phyloP scores from a whole-genome alignment of 92 coral and sea anemone species.

The Chrysogorgia sp. region DNA sequence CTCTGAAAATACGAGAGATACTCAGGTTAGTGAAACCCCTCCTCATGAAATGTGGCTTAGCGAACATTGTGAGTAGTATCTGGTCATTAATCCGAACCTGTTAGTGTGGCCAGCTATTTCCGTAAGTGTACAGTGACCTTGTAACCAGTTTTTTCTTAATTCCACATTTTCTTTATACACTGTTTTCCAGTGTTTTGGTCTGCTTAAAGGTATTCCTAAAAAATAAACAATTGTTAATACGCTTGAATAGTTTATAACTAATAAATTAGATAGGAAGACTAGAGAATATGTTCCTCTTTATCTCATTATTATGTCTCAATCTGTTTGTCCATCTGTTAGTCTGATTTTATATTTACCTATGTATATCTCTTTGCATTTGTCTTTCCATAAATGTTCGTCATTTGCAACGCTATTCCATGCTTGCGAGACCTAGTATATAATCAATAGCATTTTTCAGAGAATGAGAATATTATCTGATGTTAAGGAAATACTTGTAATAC shows the following conservation, averaged over 20 bases:
- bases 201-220: constrained; percentile 79
- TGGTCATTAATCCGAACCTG: constrained; percentile 47
- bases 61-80: background rate
- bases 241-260: background rate
- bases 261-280: no score
- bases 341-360: constrained; percentile 65
- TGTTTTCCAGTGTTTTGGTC: constrained; percentile 83
- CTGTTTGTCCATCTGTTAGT: no score
- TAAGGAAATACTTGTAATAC: no score
- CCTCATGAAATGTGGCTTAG: no score
- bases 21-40: no score
- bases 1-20: constrained; percentile 60
- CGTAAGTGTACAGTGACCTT: constrained; percentile 78
- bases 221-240: background rate
- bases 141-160: constrained; percentile 89
- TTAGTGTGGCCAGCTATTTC: constrained; percentile 87
- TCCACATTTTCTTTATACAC: constrained; percentile 79
- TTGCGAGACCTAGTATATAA: constrained; percentile 71
- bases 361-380: constrained; percentile 77
- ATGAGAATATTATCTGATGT: no score
- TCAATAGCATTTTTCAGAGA: background rate
- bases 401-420: constrained; percentile 85
- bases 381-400: constrained; percentile 89
- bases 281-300: no score
- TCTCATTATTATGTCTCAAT: no score